Percentiles rank a stretch among this genome's conserved stretches.
These are phyloP conservation scores for Rhea pennata DNA, from an alignment of 2,113 vertebrate species.

Conservation along the genomic window DNA sequence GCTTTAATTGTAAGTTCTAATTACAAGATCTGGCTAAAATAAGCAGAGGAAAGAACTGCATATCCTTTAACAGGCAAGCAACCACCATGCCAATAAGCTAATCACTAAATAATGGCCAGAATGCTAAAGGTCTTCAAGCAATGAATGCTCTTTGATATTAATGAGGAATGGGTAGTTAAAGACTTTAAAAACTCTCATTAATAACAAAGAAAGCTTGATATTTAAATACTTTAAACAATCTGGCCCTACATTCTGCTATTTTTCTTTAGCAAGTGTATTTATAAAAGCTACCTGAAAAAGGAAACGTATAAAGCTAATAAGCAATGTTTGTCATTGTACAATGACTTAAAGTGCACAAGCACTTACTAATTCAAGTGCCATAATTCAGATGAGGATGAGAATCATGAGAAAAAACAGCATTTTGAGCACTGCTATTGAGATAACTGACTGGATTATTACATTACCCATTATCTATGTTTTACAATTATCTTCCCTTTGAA, in stretches of 20 bases:
- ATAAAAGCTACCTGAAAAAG: neutral
- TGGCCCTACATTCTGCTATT: neutral
- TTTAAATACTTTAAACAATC: neutral
- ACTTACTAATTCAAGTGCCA: neutral
- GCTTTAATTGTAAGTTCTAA: neutral
- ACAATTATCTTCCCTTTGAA: neutral
- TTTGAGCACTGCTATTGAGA: neutral
- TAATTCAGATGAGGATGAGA: neutral
- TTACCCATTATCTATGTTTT: neutral
- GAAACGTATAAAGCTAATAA: neutral
- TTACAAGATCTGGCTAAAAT: neutral
- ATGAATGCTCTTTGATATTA: neutral
- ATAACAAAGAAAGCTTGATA: neutral
- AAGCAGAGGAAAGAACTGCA: neutral
- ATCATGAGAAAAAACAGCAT: neutral
- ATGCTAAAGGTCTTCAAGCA: neutral
- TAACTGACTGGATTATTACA: neutral
- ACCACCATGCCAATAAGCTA: neutral
- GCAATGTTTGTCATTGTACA: neutral
- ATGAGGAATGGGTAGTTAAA: neutral
- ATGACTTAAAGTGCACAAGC: neutral
- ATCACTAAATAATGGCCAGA: neutral
- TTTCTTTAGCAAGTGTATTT: neutral
- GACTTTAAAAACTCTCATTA: neutral
- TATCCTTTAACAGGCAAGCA: neutral